Conservation (phyloP, 1,140 invertebrate species). For the Colletes gigas region DNA sequence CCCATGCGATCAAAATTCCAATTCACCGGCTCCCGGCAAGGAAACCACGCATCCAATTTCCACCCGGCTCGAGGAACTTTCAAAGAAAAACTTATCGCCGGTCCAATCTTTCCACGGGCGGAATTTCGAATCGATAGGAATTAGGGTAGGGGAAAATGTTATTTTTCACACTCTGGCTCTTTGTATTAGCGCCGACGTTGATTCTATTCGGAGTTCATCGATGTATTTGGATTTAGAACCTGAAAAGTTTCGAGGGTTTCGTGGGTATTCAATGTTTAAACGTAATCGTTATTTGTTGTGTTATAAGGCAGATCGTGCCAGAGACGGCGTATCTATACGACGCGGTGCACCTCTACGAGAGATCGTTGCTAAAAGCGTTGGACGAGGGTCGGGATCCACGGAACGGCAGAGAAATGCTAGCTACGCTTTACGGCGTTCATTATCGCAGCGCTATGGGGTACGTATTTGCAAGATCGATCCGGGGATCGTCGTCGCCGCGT, state of each 20-base stretch:
- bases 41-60: neutral
- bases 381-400: conserved; percentile 84
- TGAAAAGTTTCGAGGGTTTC: too few species aligned
- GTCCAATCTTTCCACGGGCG: neutral
- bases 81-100: neutral
- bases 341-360: conserved; percentile 92
- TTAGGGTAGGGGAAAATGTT: too few species aligned
- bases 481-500: neutral
- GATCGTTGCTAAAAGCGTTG: conserved; percentile 86
- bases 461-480: conserved; percentile 62
- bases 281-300: conserved; percentile 54
- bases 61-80: neutral
- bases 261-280: neutral
- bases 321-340: conserved; percentile 96
- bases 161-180: too few species aligned
- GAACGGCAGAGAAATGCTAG: conserved; percentile 88
- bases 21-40: too few species aligned
- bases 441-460: conserved; percentile 94
- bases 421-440: conserved; percentile 86
- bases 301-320: conserved; percentile 87
- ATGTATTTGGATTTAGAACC: too few species aligned
- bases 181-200: too few species aligned
- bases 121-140: neutral
- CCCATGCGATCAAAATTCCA: too few species aligned
- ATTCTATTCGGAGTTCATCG: too few species aligned